Percentiles rank a stretch among this genome's conserved stretches.
phyloP scores from a whole-genome alignment of 2,113 vertebrate genomes.

The Peromyscus maniculatus region DNA sequence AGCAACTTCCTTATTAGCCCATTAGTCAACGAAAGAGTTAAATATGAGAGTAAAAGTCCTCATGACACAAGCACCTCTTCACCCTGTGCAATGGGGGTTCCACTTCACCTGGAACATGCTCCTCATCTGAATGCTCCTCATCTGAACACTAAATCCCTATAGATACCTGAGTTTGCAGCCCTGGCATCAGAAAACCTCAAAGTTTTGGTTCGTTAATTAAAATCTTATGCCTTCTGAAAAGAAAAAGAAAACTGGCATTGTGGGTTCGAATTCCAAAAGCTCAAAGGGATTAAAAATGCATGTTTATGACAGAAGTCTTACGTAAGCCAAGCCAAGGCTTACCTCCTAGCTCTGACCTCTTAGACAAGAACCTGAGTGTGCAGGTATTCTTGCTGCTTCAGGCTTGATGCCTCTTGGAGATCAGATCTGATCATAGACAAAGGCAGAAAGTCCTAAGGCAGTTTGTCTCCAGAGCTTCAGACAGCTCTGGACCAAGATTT shows the following conservation, averaged over 20 bases:
- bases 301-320: neutral
- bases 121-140: neutral
- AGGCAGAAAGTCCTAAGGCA: neutral
- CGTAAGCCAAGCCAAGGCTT: neutral
- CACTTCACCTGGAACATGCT: neutral
- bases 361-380: neutral
- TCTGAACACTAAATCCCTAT: neutral
- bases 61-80: neutral
- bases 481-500: neutral
- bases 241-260: neutral
- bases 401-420: neutral
- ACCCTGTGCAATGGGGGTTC: neutral
- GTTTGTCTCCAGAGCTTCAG: neutral
- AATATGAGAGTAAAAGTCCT: neutral
- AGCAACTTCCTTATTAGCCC: neutral
- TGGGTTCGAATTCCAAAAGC: neutral
- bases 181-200: neutral
- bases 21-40: neutral
- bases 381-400: conserved; percentile 12
- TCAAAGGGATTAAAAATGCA: neutral
- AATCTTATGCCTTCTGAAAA: conserved; percentile 3
- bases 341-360: neutral
- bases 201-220: neutral
- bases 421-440: conserved; percentile 3
- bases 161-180: neutral